These are phyloP conservation scores for Crossocerus cetratus DNA, from an alignment of 2,888 invertebrate genomes.

Conservation along the genomic window DNA sequence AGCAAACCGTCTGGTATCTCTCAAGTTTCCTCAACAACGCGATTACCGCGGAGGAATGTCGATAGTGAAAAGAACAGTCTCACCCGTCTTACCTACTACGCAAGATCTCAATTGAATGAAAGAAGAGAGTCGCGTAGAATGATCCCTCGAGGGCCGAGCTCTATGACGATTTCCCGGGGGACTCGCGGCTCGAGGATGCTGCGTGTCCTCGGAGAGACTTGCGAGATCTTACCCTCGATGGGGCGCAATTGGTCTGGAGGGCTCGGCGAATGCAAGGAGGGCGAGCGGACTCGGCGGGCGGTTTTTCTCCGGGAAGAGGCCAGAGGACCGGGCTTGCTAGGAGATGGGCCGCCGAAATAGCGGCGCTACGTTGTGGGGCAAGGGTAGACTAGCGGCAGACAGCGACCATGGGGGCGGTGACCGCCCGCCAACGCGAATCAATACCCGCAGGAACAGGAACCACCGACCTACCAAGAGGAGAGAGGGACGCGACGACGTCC, in stretches of 20 bases:
- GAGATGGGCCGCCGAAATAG: constrained; percentile 68
- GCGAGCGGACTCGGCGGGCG: not conserved
- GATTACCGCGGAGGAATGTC: too few relatives aligned
- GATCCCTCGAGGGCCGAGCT: too few relatives aligned
- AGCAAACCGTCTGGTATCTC: too few relatives aligned
- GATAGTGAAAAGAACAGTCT: too few relatives aligned
- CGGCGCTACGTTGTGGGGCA: constrained; percentile 58
- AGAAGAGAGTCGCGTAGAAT: too few relatives aligned
- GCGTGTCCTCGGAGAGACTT: too few relatives aligned
- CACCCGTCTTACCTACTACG: too few relatives aligned
- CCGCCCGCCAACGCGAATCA: constrained; percentile 77
- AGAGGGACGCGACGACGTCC: not conserved
- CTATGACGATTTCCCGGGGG: too few relatives aligned
- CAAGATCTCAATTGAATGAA: too few relatives aligned
- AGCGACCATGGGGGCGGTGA: constrained; percentile 76
- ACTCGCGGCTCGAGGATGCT: too few relatives aligned
- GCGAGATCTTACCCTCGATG: not conserved
- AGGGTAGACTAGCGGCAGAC: constrained; percentile 76
- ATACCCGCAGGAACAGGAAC: constrained; percentile 78
- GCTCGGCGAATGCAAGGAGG: not conserved
- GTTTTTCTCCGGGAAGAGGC: not conserved
- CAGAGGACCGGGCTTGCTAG: constrained; percentile 32
- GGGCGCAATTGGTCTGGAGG: not conserved
- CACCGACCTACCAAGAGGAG: constrained; percentile 64
- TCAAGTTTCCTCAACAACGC: too few relatives aligned